phyloP scores from a whole-genome alignment of 2,888 invertebrate genomes.

The Epistrophe grossulariae region DNA sequence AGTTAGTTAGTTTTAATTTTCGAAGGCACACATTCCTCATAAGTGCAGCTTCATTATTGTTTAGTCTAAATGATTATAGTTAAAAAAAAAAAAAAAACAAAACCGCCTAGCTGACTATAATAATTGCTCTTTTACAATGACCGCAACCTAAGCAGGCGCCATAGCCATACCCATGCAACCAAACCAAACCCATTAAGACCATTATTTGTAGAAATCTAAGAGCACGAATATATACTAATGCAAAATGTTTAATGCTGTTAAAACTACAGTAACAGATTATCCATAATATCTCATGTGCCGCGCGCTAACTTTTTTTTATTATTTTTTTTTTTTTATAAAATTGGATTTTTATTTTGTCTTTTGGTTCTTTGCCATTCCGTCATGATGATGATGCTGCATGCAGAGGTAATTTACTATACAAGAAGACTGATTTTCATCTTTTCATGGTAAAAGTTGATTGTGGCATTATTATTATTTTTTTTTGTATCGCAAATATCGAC shows the following conservation, averaged over 20 bases:
- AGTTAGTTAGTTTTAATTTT: neutral
- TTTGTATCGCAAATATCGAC: constrained; percentile 22
- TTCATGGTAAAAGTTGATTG: constrained; percentile 19
- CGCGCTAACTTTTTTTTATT: constrained; percentile 33
- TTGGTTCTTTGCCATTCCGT: constrained; percentile 14
- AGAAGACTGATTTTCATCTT: constrained; percentile 22
- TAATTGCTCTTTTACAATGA: constrained; percentile 10
- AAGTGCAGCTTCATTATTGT: neutral
- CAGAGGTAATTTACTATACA: neutral
- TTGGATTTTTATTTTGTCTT: constrained; percentile 25
- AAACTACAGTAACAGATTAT: constrained; percentile 61
- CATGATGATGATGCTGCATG: constrained; percentile 10
- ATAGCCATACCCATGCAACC: constrained; percentile 22
- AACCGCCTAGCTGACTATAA: neutral
- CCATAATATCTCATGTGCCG: constrained; percentile 51
- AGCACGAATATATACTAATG: constrained; percentile 29
- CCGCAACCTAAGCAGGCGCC: constrained; percentile 1
- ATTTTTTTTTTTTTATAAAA: constrained; percentile 11
- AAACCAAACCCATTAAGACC: constrained; percentile 39
- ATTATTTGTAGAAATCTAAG: constrained; percentile 59
- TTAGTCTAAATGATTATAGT: neutral
- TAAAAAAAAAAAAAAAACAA: neutral
- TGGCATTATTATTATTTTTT: constrained; percentile 1
- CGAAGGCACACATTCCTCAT: neutral
- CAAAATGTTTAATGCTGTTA: constrained; percentile 53